Evolutionary conservation across 2,888 invertebrate genomes (phyloP).

Genomic region (Caenorhabditis sp.): DNA sequence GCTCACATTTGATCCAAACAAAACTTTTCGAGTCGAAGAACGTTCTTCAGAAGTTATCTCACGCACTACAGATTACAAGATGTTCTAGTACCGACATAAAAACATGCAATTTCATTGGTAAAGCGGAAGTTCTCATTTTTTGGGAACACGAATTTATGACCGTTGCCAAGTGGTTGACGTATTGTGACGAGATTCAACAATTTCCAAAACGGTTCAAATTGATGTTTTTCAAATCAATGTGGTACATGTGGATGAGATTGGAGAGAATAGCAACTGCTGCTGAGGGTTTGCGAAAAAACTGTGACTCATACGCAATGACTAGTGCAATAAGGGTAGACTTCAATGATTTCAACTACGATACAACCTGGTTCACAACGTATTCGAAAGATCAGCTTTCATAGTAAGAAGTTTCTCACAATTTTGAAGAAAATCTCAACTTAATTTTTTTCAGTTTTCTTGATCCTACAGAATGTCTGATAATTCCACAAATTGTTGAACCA

Average conservation of each 20-base stretch:
- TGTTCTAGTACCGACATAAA: neutral
- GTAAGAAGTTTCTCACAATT: neutral
- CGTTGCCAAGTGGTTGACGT: conserved; percentile 18
- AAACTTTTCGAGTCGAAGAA: neutral
- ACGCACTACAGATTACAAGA: conserved; percentile 8
- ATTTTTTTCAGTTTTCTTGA: conserved; percentile 5
- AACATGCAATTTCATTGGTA: conserved; percentile 5
- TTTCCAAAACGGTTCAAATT: conserved; percentile 12
- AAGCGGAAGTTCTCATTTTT: conserved; percentile 7
- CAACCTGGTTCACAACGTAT: conserved; percentile 8
- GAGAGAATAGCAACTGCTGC: conserved; percentile 20
- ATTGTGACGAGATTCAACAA: conserved; percentile 21
- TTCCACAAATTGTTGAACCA: neutral
- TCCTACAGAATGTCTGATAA: neutral
- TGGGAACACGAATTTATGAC: conserved; percentile 17
- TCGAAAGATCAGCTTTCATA: conserved; percentile 7
- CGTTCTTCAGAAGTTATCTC: conserved; percentile 4
- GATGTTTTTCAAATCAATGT: conserved; percentile 17
- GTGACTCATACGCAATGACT: neutral
- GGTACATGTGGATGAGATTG: conserved; percentile 22
- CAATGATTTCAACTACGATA: neutral
- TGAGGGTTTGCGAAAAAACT: neutral
- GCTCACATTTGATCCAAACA: neutral
- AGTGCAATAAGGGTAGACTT: neutral
- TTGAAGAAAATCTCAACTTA: neutral